Base-by-base conservation (phyloP, 2,113 vertebrate species). In the Seriola dumerili region DNA sequence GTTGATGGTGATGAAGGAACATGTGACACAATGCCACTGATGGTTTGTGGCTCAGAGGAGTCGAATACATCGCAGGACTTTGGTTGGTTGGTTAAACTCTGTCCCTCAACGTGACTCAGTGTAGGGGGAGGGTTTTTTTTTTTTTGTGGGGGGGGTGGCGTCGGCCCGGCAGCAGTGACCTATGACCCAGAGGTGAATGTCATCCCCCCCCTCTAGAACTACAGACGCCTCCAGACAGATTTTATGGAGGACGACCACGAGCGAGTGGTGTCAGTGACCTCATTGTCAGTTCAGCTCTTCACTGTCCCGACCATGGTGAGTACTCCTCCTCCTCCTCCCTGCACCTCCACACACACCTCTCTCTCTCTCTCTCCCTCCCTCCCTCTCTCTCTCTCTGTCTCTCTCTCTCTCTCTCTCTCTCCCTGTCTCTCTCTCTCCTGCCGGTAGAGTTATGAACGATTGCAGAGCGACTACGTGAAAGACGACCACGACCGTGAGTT, bases 231-330 rank as follows among this genome's bases (percentile, higher is more conserved):
- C 92, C 98, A 99, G 97, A 99, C 96, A 96, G 97, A 99, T 96
- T 99, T 99, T 96, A 97, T 99, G 98, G 98, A 99, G 94, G 98
- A 99, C 90, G 97, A 99, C 96, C 98, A 99, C 91, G 98, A 99
- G 91, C 96, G 98, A 91, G 96, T 97, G 96, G 97, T 99, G 93
- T 99, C 98, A 92, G 97, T 99, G 96, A 97, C 97, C 88, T 97
- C 97, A 93, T 96, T 99, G 93, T 99, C 98, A 94, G 98, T 99
- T 86, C 98, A 99, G 95, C 96, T 99, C 95, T 99, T 99, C 97
- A 99, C 98, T 66, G 98, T 98, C 85, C 98, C 98, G 74, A 98
- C 98, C 87, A 93, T 99, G 98, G 98, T 99, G 97, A 98, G 98
- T 98, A 97, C 95, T 87, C 92, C 92, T 90, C 91, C 94, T 92